A percentile compares a stretch with the other conserved stretches of the same genome.
Conservation (phyloP, 1,140 invertebrate species). For the Drosophila malerkotliana region DNA sequence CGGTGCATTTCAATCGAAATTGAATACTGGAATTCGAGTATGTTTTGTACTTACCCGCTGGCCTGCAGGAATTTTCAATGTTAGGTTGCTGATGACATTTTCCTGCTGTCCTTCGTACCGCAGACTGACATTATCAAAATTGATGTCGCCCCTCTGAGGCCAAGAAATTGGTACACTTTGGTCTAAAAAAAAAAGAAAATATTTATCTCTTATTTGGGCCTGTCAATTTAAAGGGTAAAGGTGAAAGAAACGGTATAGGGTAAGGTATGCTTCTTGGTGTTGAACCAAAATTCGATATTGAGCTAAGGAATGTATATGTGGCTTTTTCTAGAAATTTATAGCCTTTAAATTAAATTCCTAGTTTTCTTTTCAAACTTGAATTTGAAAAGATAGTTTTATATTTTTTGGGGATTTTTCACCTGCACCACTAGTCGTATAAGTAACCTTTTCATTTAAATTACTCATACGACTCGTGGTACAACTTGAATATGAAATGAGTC, state of each 20-base stretch:
- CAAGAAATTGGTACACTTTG: conserved; percentile 86
- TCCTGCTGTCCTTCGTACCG: conserved; percentile 87
- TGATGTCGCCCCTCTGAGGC: conserved; percentile 89
- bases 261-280: neutral
- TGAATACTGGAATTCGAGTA: neutral
- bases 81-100: conserved; percentile 88
- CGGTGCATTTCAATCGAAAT: conserved; percentile 7
- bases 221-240: neutral
- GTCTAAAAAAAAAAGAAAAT: conserved; percentile 75
- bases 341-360: too few species aligned
- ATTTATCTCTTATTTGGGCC: neutral
- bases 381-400: too few species aligned
- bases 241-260: neutral
- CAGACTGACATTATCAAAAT: conserved; percentile 89
- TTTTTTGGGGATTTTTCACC: too few species aligned
- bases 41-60: conserved; percentile 86
- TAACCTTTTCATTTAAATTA: too few species aligned
- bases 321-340: too few species aligned
- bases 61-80: conserved; percentile 87
- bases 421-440: too few species aligned
- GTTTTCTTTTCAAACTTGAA: too few species aligned
- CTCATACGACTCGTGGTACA: too few species aligned
- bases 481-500: too few species aligned
- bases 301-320: too few species aligned
- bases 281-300: too few species aligned